Base-by-base conservation (phyloP, 1,140 invertebrate genomes). In the Pseudomyrmex cubaensis region DNA sequence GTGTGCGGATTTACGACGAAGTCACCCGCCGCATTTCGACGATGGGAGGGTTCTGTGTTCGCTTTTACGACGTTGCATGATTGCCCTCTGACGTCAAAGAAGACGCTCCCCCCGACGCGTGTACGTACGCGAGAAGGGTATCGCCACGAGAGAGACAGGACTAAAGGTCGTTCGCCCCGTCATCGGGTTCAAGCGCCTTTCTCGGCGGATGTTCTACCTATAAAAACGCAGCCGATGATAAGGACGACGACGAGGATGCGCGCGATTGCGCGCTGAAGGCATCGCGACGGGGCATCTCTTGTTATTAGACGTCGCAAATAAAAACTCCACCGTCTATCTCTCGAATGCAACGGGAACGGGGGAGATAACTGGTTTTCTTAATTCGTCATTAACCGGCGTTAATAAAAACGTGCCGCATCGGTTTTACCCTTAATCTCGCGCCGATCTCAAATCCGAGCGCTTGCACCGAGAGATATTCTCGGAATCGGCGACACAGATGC, bases 21-120 rank as follows among this genome's bases (percentile, higher is more conserved):
- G 17, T n/a, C 50, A 66, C 62, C 54, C 35, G 13, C 20, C 25
- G 52, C 62, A 66, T 83, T 83, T 83, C 73, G 82, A 66, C 86
- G 87, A 86, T 85, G 87, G 83, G 35, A n/a, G n/a, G 82, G 85
- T 86, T 86, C 85, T 86, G 89, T 82, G 90, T 89, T 89, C 88
- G 84, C 90, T 92, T 35, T 92, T 91, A 92, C 89, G 90, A 77
- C 84, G 85, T 90, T 90, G 88, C 84, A 88, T 88, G 90, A 92
- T 91, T 90, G 82, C 69, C 25, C 64, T 90, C 86, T 93, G 92
- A 93, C 92, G 92, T 93, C 92, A 93, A 90, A 87, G 87, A 85
- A 80, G 70, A 77, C 70, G 46, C 73, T 74, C 66, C 80, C 59
- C 25, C 35, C 46, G 67, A 54, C 52, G 63, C 10, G 72, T 50